Evolutionary conservation across 2,888 invertebrate species (phyloP), one percentile per base, ranked within the genome.

Genomic region (Dorcus hopei): DNA sequence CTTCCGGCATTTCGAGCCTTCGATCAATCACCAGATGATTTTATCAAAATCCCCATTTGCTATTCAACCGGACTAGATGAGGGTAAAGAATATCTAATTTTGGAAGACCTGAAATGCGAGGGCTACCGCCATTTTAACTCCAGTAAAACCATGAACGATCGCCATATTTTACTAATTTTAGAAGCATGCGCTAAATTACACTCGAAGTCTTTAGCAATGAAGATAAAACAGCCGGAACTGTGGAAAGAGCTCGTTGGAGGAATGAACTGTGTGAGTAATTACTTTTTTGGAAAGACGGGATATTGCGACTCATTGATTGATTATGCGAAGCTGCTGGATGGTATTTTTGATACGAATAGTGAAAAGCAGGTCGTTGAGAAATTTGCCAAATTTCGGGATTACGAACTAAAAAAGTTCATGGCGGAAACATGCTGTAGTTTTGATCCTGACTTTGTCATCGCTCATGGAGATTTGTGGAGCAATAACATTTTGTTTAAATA

Each of bases 1-100:
- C 68, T 72, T 23, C 38, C 49, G 33, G 51, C 64, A 55, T 58
- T 71, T 50, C 61, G 67, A 61, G 26, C 26, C 26, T 63, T 62
- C 16, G 51, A 38, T 43, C 41, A 45, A 3, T 53, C 63, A n/a
- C 38, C 51, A 9, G 41, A 57, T 5, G 52, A 54, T 7, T 68
- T 65, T 41, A 52, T 54, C 9, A 57, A 62, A 8, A 61, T 45
- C 43, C 61, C 67, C 3, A 52, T 58, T 49, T 65, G 54, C 57
- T 63, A 64, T 47, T 51, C 57, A 11, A 62, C 60, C 2, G 51
- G 50, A n/a, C 11, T 42, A 9, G 58, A 59, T 38, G 58, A 65
- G 7, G 43, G 49, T 7, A 54, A 63, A 9, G 68, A 68, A 60
- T 58, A 60, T 9, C 19, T 68, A 4, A 59, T 68, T n/a, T 60